Base-by-base conservation (phyloP, 2,797 vertebrate species). In the Ispidina lecontei region DNA sequence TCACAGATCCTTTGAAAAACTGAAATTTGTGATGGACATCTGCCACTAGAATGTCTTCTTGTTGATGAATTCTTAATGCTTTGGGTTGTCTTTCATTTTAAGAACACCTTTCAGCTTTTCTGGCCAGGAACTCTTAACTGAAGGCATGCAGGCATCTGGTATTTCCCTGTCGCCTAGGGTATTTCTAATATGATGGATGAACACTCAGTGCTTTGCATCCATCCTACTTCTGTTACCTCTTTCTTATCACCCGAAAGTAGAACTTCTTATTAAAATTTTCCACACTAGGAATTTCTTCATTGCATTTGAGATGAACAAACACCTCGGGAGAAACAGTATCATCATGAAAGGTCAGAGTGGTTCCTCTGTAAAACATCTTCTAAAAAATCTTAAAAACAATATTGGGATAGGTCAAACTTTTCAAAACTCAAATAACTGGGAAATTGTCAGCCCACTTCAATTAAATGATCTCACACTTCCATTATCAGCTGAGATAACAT, bases 231-330 rank as follows among this genome's bases (percentile, higher is more conserved):
- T 43, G 20, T 52, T 84, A 19, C 56, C 23, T 70, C n/a, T 18
- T 72, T 83, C 76, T 76, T 69, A 87, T 82, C 31, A 44, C 51
- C 43, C 52, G 54, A 87, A 95, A 89, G 74, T 37, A 77, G 43
- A 82, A 65, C 37, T 84, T 55, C 37, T 77, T 82, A 69, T 73
- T 78, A 78, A 84, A 91, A 81, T 82, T 87, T 91, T 87, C 60
- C 85, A 74, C 68, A 82, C 25, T 37, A 73, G 56, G 56, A 92
- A 68, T 89, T 76, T 92, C 84, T 86, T 91, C 91, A 84, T 76
- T 90, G 60, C 54, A n/a, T 84, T 76, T 84, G 62, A 90, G 64
- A 88, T 69, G 85, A 95, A 62, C 70, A 92, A 84, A 86, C 49
- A 84, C 46, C 74, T 89, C 68, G 74, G 37, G 80, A 92, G 83